Evolutionary conservation across 2,797 vertebrate species (phyloP), one percentile per base, ranked within the genome.

Genomic region (Pipistrellus kuhlii): DNA sequence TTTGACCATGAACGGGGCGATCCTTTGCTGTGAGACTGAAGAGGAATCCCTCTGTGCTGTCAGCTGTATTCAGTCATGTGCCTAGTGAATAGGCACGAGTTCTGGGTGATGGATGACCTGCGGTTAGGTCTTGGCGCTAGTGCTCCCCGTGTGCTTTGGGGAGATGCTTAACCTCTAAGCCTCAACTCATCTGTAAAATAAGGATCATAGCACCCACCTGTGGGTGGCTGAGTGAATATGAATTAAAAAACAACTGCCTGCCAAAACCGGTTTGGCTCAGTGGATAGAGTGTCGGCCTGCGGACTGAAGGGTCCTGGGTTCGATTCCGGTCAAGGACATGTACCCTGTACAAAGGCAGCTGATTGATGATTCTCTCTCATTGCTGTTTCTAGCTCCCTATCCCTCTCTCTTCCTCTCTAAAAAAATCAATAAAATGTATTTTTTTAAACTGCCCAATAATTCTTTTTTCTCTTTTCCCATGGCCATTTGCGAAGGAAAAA

Each of bases 121-220:
- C 64, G 14, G 17, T 82, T 78, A 92, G 91, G 73, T 88, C 72
- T 90, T 80, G 78, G n/a, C 20, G 3, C 76, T 64, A 17, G 73
- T 25, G 51, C 3, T 35, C 48, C 1, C 35, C 73, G 0, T 51
- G 9, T 64, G 13, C 25, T 81, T 75, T 78, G 21, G 62, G 38
- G 18, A 78, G 41, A 62, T 0, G 2, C 53, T 66, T 81, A 71
- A 21, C 46, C 46, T 57, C 35, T 68, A 41, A 90, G 32, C 59
- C 25, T 89, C 81, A 87, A 72, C 41, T 62, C 32, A 2, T 53
- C 46, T 82, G 51, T 83, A 81, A 87, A 59, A 35, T 73, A 59
- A 68, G 25, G 32, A 38, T 68, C 35, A 32, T 5, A 35, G 68
- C 5, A 23, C 30, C n/a, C 51, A 9, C 27, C 69, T 68, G 6